These are phyloP conservation scores for Aromia moschata DNA, from an alignment of 2,888 invertebrate species.

Conservation along the genomic window DNA sequence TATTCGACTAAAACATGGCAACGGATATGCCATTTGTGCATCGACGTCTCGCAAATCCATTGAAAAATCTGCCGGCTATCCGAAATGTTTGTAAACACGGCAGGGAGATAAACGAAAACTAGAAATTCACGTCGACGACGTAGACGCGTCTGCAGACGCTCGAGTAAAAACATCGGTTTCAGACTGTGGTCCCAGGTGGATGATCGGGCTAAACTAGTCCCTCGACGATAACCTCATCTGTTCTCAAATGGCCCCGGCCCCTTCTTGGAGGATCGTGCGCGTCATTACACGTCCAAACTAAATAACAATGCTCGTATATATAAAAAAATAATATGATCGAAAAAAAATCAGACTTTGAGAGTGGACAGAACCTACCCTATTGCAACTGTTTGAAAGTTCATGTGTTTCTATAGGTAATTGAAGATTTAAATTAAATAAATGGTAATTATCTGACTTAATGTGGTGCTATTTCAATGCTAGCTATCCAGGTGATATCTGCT, in stretches of 20 bases:
- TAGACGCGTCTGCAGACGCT: slow-evolving; percentile 45
- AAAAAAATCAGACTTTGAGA: too few relatives aligned
- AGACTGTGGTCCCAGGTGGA: slow-evolving; percentile 58
- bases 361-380: too few relatives aligned
- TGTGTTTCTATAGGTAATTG: too few relatives aligned
- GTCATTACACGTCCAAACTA: slow-evolving; percentile 25
- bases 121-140: slow-evolving; percentile 3
- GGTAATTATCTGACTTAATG: too few relatives aligned
- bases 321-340: too few relatives aligned
- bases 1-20: too few relatives aligned
- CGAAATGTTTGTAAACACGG: neutral
- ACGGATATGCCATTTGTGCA: too few relatives aligned
- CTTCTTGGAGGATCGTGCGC: slow-evolving; percentile 40
- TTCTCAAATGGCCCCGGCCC: slow-evolving; percentile 44
- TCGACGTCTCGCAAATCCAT: too few relatives aligned
- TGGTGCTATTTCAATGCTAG: too few relatives aligned
- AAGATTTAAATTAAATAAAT: too few relatives aligned
- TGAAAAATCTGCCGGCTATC: neutral
- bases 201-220: slow-evolving; percentile 55
- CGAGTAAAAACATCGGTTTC: slow-evolving; percentile 50
- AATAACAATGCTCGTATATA: slow-evolving; percentile 13
- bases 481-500: too few relatives aligned
- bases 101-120: neutral
- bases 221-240: slow-evolving; percentile 54
- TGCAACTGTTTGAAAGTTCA: too few relatives aligned